Base-by-base conservation (phyloP, 30 jellyfish, hydroid and myxozoan genomes). In the Rhopilema esculentum region DNA sequence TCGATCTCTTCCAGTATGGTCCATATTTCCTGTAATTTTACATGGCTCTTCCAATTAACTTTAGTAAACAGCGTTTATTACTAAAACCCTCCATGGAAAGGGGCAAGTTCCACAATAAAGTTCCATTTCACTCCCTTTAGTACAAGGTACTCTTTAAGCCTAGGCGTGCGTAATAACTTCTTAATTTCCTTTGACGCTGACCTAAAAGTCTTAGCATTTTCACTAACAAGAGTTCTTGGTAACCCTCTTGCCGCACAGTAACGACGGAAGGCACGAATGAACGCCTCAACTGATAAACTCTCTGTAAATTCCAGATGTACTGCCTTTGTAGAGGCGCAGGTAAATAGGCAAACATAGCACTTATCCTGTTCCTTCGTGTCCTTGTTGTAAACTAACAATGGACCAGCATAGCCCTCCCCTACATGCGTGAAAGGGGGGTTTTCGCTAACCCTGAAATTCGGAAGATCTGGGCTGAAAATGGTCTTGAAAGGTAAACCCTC, bases 241-340 rank as follows among this genome's bases (percentile, higher is more conserved):
- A 76, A 76, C 16, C 88, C 88, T 53, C 85, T 50, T 15, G 7
- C 4, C 1, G 64, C 51, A 2, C 40, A 29, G 26, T 49, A 78
- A 18, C 80, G 8, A 22, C 88, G 21, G 53, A 78, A 49, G 1
- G 85, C 80, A 17, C 64, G 80, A 9, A 78, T 24, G 28, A 78
- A 49, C 17, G 29, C 51, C 25, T 78, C 88, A 16, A 78, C 88
- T 20, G 25, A 40, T 4, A 78, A 32, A 27, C 50, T 15, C 48
- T 50, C 53, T 20, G 25, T 63, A 19, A 78, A 50, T 78, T 78
- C 83, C 26, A 78, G 23, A 78, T 78, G 88, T 20, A 49, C 48
- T 4, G 88, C 88, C 88, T 62, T 78, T 49, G 52, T 49, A 16
- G 88, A 48, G 25, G 29, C 28, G 82, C 86, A 78, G 7, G 88